These are phyloP conservation scores for Anthopleura sola DNA, from an alignment of 64 coral and sea anemone genomes.

Conservation along the genomic window DNA sequence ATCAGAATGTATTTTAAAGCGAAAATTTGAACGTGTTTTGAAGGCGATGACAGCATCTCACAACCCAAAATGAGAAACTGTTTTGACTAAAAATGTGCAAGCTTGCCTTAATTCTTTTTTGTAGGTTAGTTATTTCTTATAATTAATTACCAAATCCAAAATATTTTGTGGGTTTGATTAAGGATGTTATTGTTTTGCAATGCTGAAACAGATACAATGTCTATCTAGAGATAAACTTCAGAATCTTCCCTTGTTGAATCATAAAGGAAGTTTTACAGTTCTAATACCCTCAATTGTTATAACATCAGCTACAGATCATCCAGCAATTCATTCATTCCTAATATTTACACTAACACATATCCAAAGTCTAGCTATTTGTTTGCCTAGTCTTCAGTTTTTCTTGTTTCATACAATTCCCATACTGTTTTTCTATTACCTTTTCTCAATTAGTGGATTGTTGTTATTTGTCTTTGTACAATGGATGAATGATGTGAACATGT, in stretches of 20 bases:
- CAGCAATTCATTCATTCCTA: neutral
- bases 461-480: neutral
- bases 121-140: neutral
- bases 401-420: neutral
- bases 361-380: neutral
- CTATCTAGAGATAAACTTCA: neutral
- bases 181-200: neutral
- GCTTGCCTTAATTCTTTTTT: neutral
- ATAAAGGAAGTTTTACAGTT: no score
- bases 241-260: neutral
- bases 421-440: neutral
- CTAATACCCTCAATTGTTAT: no score
- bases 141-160: neutral
- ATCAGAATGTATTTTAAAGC: no score
- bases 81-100: neutral
- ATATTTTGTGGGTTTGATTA: neutral
- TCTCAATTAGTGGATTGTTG: neutral
- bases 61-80: neutral
- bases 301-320: neutral
- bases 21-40: no score
- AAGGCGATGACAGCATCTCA: neutral
- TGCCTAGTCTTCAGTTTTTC: neutral
- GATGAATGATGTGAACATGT: neutral
- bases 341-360: neutral
- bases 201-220: neutral